phyloP scores from a whole-genome alignment of 2,113 vertebrate species.

The Corydoras maculifer region DNA sequence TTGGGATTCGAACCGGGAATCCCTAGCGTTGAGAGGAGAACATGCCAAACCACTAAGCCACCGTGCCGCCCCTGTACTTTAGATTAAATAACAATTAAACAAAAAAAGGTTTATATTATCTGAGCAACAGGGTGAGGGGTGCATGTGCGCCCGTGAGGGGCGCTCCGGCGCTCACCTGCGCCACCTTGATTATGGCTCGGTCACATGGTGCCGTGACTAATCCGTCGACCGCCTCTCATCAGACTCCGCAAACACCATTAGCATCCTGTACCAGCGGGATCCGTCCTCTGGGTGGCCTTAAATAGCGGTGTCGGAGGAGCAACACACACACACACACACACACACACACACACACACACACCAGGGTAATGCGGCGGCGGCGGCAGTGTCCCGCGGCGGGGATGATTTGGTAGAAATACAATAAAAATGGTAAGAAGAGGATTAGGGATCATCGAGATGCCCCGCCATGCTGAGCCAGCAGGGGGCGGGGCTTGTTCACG shows the following conservation, averaged over 20 bases:
- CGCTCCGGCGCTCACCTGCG: constrained; percentile 20
- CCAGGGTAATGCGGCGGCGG: too few relatives aligned
- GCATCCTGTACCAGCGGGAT: constrained; percentile 43
- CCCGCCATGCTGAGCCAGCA: constrained; percentile 32
- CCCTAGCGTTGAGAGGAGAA: too few relatives aligned
- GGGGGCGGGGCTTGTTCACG: background rate
- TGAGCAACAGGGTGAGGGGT: too few relatives aligned
- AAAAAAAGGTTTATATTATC: too few relatives aligned
- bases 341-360: background rate
- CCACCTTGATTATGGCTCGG: constrained; percentile 24
- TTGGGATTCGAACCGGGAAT: too few relatives aligned
- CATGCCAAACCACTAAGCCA: too few relatives aligned
- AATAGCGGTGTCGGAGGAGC: background rate
- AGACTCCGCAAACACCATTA: constrained; percentile 47
- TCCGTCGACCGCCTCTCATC: constrained; percentile 34
- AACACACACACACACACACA: too few relatives aligned
- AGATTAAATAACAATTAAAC: too few relatives aligned
- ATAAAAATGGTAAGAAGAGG: constrained; percentile 49
- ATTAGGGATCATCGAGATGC: constrained; percentile 30
- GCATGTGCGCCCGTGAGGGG: too few relatives aligned
- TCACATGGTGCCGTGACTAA: constrained; percentile 24
- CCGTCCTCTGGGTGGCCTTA: constrained; percentile 16
- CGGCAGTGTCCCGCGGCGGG: constrained; percentile 19
- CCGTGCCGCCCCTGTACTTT: too few relatives aligned
- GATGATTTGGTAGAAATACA: constrained; percentile 46